A percentile compares a stretch with the other conserved stretches of the same genome.
These are phyloP conservation scores for Turritopsis dohrnii DNA, from an alignment of 30 jellyfish, hydroid and myxozoan genomes.

Conservation along the genomic window DNA sequence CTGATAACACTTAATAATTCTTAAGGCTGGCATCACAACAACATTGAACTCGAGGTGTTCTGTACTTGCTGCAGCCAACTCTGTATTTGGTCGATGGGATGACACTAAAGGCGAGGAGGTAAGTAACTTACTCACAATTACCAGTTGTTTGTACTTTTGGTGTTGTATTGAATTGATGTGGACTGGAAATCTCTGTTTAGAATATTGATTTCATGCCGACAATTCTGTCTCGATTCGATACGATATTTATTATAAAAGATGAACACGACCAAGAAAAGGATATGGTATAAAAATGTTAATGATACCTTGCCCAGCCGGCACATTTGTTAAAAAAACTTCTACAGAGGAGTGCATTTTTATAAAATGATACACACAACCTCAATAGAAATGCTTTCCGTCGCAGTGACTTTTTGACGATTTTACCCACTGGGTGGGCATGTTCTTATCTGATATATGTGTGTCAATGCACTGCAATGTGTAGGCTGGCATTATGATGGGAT, in stretches of 20 bases:
- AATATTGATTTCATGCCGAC: slow-evolving; percentile 99
- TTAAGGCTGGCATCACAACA: slow-evolving; percentile 99
- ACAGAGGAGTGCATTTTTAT: no score
- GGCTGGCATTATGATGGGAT: no score
- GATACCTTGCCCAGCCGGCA: no score
- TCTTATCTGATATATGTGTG: no score
- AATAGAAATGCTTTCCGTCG: no score
- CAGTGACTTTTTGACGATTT: no score
- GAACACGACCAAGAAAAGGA: slow-evolving; percentile 95
- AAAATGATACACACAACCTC: no score
- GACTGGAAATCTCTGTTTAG: slow-evolving; percentile 28
- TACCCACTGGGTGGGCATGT: no score
- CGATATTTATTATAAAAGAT: slow-evolving; percentile 89
- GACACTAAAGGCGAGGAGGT: slow-evolving; percentile 99
- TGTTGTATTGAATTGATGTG: background rate
- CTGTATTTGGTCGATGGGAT: slow-evolving; percentile 99
- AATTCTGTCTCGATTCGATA: slow-evolving; percentile 94
- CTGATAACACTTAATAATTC: slow-evolving; percentile 1
- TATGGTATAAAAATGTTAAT: slow-evolving; percentile 54
- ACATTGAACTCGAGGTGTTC: slow-evolving; percentile 98
- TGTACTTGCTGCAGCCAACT: slow-evolving; percentile 99
- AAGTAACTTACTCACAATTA: background rate
- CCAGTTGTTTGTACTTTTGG: background rate
- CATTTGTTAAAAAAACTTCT: no score
- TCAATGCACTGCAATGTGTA: no score